Base-by-base conservation (phyloP, 2,797 vertebrate species). In the Crocodylus rhombifer region DNA sequence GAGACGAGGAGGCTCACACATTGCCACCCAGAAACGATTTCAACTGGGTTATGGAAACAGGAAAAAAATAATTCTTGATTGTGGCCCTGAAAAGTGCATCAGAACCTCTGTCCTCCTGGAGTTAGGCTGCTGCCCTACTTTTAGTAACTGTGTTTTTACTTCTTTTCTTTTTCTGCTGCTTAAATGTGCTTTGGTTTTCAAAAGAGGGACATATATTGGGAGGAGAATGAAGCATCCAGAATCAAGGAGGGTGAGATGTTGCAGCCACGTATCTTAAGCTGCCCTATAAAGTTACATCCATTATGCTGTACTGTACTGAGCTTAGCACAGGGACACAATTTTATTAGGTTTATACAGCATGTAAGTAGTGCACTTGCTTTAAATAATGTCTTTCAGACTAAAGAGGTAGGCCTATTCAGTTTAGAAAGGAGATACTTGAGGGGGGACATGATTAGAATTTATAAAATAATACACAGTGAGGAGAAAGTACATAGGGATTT, bases 111-210 rank as follows among this genome's bases (percentile, higher is more conserved):
- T 62, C 60, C 30, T 6, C 30, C 9, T 62, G 42, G 58, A 87
- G 79, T 73, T 69, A 86, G 63, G 75, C 25, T 57, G 51, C 23
- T 73, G 75, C 64, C 73, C 42, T 76, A 80, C 69, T 42, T 90
- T 36, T 6, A 80, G 23, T 7, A 56, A 69, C 64, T 8, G 20
- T 2, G 0, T 42, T 94, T 84, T 55, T 21, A 55, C 51, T 79
- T 51, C 0, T 86, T 86, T 89, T 77, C 61, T 79, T 84, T 91
- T 58, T 51, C 80, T 63, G 56, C 51, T 65, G 4, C 16, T 91
- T 83, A 77, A 94, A 79, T 63, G 25, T 71, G 88, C 79, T n/a
- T 77, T 33, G 89, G 14, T 87, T 92, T 91, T 82, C 86, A 65
- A 75, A 94, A 91, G 58, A 18, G 42, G 84, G 14, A 2, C 11